Percentiles rank a stretch among this genome's conserved stretches.
These are phyloP conservation scores for Melozone crissalis DNA, from an alignment of 2,113 vertebrate genomes.

Conservation along the genomic window DNA sequence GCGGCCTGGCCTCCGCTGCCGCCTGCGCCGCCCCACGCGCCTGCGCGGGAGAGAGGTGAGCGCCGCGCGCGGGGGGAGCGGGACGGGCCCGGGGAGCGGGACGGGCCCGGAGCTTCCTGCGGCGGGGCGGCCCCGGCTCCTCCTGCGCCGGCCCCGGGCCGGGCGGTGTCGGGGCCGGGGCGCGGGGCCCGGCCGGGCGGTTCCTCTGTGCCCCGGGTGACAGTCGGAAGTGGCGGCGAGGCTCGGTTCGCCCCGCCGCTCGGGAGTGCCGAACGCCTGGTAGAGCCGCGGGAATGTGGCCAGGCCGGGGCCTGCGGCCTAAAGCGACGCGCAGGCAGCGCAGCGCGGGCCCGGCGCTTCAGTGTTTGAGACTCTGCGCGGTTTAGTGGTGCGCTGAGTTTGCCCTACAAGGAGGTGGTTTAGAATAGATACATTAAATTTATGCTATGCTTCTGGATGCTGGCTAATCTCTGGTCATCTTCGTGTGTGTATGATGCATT, in stretches of 20 bases:
- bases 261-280: not conserved
- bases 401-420: not conserved
- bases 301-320: not conserved
- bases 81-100: not conserved
- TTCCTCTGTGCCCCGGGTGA: no score
- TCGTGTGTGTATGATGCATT: accelerated
- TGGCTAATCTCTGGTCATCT: not conserved
- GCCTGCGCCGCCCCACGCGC: not conserved
- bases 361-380: accelerated
- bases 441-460: not conserved
- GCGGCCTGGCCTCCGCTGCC: not conserved
- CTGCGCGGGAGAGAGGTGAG: not conserved
- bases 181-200: not conserved
- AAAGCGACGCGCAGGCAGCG: accelerated
- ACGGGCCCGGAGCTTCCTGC: no score
- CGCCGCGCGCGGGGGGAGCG: not conserved
- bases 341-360: accelerated
- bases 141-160: no score
- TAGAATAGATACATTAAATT: not conserved
- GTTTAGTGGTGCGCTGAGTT: not conserved
- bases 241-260: no score
- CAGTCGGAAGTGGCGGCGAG: not conserved
- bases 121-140: no score
- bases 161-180: not conserved
- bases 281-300: not conserved